These are phyloP conservation scores for Drosophila aldrichi DNA, from an alignment of 2,888 invertebrate species.

Conservation along the genomic window DNA sequence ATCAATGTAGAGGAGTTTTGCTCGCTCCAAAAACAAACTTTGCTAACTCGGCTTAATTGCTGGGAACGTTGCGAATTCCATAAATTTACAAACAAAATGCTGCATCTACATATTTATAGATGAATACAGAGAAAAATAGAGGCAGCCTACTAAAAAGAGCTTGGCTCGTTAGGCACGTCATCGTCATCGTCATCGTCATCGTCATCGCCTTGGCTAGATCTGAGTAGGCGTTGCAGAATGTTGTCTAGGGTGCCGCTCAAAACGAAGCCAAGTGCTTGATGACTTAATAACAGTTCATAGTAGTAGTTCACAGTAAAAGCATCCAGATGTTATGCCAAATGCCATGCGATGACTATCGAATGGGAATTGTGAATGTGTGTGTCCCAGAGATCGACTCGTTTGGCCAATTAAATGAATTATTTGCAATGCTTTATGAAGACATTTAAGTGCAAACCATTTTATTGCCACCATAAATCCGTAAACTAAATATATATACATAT, in stretches of 20 bases:
- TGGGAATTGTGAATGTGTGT: slow-evolving; percentile 1
- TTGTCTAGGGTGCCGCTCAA: slow-evolving; percentile 63
- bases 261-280: slow-evolving; percentile 48
- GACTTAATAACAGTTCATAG: slow-evolving; percentile 56
- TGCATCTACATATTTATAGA: slow-evolving; percentile 40
- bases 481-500: slow-evolving; percentile 13
- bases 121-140: slow-evolving; percentile 21
- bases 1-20: slow-evolving; percentile 70
- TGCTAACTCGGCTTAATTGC: slow-evolving; percentile 75
- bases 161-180: slow-evolving; percentile 42
- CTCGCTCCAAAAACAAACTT: slow-evolving; percentile 57
- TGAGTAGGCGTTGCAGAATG: slow-evolving; percentile 69
- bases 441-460: slow-evolving; percentile 56
- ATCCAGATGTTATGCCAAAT: slow-evolving; percentile 29
- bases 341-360: slow-evolving; percentile 38
- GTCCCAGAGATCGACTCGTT: slow-evolving; percentile 16
- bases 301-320: slow-evolving; percentile 15
- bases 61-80: slow-evolving; percentile 77
- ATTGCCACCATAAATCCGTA: slow-evolving; percentile 62
- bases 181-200: slow-evolving; percentile 28
- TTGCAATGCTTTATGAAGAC: slow-evolving; percentile 60
- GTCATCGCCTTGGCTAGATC: slow-evolving; percentile 20
- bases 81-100: slow-evolving; percentile 40
- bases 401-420: slow-evolving; percentile 65
- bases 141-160: slow-evolving; percentile 32